Evolutionary conservation across 1,140 invertebrate species (phyloP).

Genomic region (Microplitis demolitor): DNA sequence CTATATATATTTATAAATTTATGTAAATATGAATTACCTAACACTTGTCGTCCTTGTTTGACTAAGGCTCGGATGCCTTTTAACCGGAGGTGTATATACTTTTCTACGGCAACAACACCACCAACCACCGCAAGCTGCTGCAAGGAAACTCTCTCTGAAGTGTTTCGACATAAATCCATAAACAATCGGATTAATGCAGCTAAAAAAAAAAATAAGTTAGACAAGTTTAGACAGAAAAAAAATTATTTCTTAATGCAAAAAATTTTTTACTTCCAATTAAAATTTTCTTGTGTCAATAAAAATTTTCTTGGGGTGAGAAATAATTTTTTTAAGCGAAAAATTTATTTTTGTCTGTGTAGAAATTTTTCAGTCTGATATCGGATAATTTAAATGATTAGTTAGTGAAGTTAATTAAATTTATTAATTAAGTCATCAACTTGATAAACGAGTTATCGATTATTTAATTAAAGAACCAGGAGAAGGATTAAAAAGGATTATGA

Average conservation of each 20-base stretch:
- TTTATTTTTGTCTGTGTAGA: too few species aligned
- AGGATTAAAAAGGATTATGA: background rate
- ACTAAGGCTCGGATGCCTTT: conserved; percentile 52
- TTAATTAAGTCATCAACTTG: background rate
- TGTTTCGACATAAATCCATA: conserved; percentile 84
- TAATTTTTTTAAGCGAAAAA: too few species aligned
- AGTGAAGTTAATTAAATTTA: too few species aligned
- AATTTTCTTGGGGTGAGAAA: too few species aligned
- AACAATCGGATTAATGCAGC: conserved; percentile 78
- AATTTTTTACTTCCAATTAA: too few species aligned
- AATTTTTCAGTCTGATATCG: too few species aligned
- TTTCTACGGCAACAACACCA: conserved; percentile 47
- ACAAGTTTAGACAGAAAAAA: background rate
- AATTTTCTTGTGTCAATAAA: too few species aligned
- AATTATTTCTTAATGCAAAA: background rate
- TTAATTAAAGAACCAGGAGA: background rate
- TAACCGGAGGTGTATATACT: conserved; percentile 46
- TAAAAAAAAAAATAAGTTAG: conserved; percentile 36
- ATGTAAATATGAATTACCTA: conserved; percentile 39
- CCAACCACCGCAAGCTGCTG: conserved; percentile 53
- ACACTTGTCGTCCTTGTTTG: conserved; percentile 56
- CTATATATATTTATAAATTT: background rate
- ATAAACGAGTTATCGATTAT: background rate
- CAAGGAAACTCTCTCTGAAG: conserved; percentile 70
- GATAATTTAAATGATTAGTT: background rate